These are phyloP conservation scores for Panonychus citri DNA, from an alignment of 1,140 invertebrate genomes.

Conservation along the genomic window DNA sequence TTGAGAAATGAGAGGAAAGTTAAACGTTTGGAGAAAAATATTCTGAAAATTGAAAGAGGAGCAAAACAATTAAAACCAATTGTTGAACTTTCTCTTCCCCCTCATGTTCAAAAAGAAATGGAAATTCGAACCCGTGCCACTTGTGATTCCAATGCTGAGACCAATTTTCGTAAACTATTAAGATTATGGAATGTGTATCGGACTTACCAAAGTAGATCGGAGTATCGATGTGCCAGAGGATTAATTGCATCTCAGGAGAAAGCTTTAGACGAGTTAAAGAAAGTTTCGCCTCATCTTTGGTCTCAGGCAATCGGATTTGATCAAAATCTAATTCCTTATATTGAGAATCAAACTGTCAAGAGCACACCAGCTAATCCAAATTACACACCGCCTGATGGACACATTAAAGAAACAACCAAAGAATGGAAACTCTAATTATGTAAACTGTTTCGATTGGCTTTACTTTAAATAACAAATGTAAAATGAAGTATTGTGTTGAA, in stretches of 20 bases:
- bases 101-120: conserved; percentile 31
- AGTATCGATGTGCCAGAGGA: conserved; percentile 39
- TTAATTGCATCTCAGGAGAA: conserved; percentile 40
- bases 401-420: conserved; percentile 52
- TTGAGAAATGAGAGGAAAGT: conserved; percentile 49
- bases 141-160: neutral
- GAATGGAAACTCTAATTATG: conserved; percentile 35
- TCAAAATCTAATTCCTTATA: conserved; percentile 36
- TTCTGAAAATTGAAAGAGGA: conserved; percentile 44
- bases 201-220: conserved; percentile 31
- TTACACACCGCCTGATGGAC: conserved; percentile 54
- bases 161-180: neutral
- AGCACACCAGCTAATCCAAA: conserved; percentile 47
- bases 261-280: conserved; percentile 46
- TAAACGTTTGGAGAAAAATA: conserved; percentile 57
- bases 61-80: conserved; percentile 53
- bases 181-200: conserved; percentile 43
- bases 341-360: conserved; percentile 39
- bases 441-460: no score
- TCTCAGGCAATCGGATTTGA: conserved; percentile 54
- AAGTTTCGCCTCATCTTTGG: conserved; percentile 56
- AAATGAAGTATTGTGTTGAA: no score
- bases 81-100: conserved; percentile 46
- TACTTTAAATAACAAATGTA: no score
- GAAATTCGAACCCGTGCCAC: conserved; percentile 1